Evolutionary conservation across 2,113 vertebrate species (phyloP).

Genomic region (Xenopus tropicalis): DNA sequence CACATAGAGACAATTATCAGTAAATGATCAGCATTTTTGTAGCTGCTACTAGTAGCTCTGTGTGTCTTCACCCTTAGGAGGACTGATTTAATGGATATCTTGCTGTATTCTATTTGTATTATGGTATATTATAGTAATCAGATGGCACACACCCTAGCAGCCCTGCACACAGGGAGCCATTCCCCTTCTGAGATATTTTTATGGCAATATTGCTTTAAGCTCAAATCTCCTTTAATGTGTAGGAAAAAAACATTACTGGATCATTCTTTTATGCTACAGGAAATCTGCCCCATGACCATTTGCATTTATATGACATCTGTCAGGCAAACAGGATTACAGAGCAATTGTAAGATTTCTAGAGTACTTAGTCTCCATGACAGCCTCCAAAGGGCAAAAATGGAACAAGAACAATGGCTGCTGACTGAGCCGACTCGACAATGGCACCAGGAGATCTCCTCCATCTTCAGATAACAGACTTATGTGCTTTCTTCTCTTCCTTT

Average conservation of each 20-base stretch:
- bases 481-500: no score
- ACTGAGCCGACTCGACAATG: background rate
- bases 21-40: no score
- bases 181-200: no score
- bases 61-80: no score
- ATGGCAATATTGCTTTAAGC: background rate
- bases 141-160: no score
- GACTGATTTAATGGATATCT: no score
- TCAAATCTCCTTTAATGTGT: background rate
- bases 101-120: no score
- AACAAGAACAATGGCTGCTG: background rate
- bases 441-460: background rate
- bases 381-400: background rate
- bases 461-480: no score
- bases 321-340: background rate
- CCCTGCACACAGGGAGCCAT: no score
- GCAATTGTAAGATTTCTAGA: background rate
- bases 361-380: constrained; percentile 1
- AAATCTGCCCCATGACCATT: background rate
- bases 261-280: background rate
- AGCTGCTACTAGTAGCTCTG: no score
- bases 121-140: no score
- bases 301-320: constrained; percentile 3
- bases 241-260: background rate
- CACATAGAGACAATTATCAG: no score